These are phyloP conservation scores for Ascaphus truei DNA, from an alignment of 2,113 vertebrate species.

Conservation along the genomic window DNA sequence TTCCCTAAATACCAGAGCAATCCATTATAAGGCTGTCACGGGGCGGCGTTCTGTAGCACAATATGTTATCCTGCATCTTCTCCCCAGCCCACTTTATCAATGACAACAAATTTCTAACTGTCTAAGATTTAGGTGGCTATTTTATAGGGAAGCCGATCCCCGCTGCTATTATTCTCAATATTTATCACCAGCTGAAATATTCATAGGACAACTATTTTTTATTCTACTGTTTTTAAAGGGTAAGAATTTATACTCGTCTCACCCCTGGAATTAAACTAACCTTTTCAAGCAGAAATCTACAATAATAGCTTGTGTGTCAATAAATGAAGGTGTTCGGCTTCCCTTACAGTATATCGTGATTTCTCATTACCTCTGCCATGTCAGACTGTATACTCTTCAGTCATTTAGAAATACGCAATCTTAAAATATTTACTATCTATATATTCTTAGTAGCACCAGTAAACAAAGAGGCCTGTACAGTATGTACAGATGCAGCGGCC, in stretches of 20 bases:
- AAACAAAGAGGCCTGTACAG: too few species aligned
- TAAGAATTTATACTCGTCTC: too few species aligned
- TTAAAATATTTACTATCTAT: too few species aligned
- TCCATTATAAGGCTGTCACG: background rate
- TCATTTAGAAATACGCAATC: too few species aligned
- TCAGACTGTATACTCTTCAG: too few species aligned
- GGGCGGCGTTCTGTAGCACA: background rate
- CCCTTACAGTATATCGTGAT: too few species aligned
- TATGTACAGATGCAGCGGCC: too few species aligned
- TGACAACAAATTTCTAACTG: background rate
- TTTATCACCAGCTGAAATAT: background rate
- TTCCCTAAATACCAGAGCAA: conserved; percentile 25
- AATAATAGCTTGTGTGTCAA: too few species aligned
- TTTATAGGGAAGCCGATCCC: background rate
- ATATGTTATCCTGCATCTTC: background rate
- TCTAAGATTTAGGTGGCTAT: background rate
- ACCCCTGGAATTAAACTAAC: background rate
- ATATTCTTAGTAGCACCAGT: too few species aligned
- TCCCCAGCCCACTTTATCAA: conserved; percentile 10
- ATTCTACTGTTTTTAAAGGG: background rate
- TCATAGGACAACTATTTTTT: background rate
- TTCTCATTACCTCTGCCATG: too few species aligned
- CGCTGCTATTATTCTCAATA: background rate
- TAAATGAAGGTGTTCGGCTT: too few species aligned
- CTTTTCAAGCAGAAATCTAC: too few species aligned